Conservation (phyloP, 2,797 vertebrate species). For the Petrocephalus schoutedeni region DNA sequence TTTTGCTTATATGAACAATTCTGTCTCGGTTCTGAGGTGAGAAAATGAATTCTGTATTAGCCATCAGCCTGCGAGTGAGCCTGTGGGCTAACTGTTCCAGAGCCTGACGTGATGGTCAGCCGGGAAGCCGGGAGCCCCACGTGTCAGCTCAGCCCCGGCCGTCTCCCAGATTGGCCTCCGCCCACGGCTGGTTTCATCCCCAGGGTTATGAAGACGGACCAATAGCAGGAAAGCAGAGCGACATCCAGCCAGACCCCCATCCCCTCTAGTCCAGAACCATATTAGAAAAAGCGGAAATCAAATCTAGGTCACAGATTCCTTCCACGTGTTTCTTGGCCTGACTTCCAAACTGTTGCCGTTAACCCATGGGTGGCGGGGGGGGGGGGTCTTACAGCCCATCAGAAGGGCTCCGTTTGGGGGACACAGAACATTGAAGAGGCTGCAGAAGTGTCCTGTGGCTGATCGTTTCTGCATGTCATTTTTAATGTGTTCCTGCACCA, state of each 20-base stretch:
- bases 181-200: not conserved
- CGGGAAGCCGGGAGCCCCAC: not conserved
- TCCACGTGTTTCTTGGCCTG: conserved; percentile 12
- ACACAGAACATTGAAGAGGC: not conserved
- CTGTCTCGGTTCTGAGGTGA: not conserved
- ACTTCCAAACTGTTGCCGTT: not conserved
- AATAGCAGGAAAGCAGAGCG: not conserved
- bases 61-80: not conserved
- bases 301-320: conserved; percentile 16
- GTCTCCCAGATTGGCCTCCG: not conserved
- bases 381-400: not conserved
- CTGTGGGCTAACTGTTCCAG: not conserved
- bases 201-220: not conserved
- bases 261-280: not conserved
- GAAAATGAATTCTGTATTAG: not conserved
- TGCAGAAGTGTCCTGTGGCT: not conserved
- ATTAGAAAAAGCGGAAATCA: conserved; percentile 18
- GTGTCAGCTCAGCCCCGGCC: not conserved
- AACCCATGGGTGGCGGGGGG: not conserved
- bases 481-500: not conserved
- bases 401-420: not conserved
- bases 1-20: not conserved
- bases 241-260: not conserved
- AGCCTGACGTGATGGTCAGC: not conserved
- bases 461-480: not conserved